phyloP scores from a whole-genome alignment of 2,113 vertebrate species.

The Macaca fascicularis region T2T-MFA8v1.1 NC_088380.1:142127501-142128000 shows the following conservation, averaged over 20 bases:
- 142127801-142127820: neutral
- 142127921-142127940: neutral
- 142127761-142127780: neutral
- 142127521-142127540: neutral
- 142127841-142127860: neutral
- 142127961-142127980: neutral
- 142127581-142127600: neutral
- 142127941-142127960: neutral
- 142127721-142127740: neutral
- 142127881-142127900: neutral
- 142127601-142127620: neutral
- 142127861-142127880: neutral
- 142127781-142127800: neutral
- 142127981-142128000: neutral
- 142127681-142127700: neutral
- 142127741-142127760: neutral
- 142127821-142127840: neutral
- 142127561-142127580: neutral
- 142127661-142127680: neutral
- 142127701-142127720: neutral
- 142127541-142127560: neutral
- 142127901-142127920: neutral
- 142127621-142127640: rapidly evolving
- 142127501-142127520: neutral
- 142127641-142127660: neutral